Evolutionary conservation across 2,797 vertebrate genomes (phyloP).

Genomic region (Gambelia wislizenii): DNA sequence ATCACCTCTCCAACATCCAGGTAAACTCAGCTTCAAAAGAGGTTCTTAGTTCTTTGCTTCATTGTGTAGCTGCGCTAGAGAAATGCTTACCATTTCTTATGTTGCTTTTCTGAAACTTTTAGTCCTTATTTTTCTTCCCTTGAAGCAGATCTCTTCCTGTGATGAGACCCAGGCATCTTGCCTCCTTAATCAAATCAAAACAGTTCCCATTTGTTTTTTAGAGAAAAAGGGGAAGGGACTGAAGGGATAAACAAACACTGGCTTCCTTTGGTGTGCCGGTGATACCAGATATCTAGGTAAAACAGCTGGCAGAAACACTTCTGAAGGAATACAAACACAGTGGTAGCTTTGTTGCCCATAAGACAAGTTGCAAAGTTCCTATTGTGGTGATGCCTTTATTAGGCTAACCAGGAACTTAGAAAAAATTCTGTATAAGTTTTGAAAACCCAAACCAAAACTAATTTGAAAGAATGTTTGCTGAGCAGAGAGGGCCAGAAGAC

Average conservation of each 20-base stretch:
- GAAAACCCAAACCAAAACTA: too few relatives aligned
- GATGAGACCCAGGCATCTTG: background rate
- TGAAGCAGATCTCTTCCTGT: background rate
- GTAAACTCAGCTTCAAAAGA: background rate
- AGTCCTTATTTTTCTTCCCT: background rate
- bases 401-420: too few relatives aligned
- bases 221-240: conserved; percentile 27
- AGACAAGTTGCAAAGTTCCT: too few relatives aligned
- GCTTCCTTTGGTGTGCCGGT: conserved; percentile 27
- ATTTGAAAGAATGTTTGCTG: background rate
- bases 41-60: background rate
- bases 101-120: conserved; percentile 8
- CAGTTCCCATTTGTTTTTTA: conserved; percentile 31
- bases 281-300: conserved; percentile 44
- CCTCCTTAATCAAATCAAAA: background rate
- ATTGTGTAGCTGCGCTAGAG: background rate
- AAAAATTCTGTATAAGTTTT: too few relatives aligned
- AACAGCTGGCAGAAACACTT: conserved; percentile 8
- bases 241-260: conserved; percentile 5
- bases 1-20: too few relatives aligned
- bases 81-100: background rate
- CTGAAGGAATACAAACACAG: background rate
- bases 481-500: too few relatives aligned
- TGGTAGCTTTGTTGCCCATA: too few relatives aligned
- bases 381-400: too few relatives aligned